Conservation (phyloP, 2,888 invertebrate genomes). For the Cephus rjabovi region DNA sequence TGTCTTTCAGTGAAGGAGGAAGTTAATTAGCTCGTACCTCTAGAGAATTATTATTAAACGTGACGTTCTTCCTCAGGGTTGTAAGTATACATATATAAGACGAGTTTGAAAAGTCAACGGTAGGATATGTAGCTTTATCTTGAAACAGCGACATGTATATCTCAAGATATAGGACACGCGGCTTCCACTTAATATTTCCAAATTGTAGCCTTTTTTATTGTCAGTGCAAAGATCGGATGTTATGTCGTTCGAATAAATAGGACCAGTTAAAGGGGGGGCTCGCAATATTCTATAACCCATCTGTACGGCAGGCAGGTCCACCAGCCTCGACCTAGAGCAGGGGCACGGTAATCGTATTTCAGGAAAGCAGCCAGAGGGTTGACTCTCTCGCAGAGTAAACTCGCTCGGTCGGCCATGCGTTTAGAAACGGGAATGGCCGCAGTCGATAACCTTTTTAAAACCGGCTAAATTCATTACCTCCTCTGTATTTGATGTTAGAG, state of each 20-base stretch:
- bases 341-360: neutral
- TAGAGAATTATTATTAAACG: neutral
- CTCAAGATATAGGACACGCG: too few relatives aligned
- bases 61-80: neutral
- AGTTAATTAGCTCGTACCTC: neutral
- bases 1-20: neutral
- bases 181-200: neutral
- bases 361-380: neutral
- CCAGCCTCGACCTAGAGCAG: neutral
- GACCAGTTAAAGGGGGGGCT: neutral
- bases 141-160: too few relatives aligned
- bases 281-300: neutral
- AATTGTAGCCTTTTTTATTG: neutral
- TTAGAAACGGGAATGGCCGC: conserved; percentile 37
- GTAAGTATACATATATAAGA: neutral
- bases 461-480: conserved; percentile 43
- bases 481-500: conserved; percentile 29
- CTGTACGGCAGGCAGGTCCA: neutral
- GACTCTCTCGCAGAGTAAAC: conserved; percentile 8
- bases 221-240: neutral
- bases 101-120: neutral
- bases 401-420: conserved; percentile 39
- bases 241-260: too few relatives aligned
- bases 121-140: neutral
- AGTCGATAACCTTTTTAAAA: conserved; percentile 49